Evolutionary conservation across 2,797 vertebrate genomes (phyloP).

Genomic region (Enteromius anoplus): DNA sequence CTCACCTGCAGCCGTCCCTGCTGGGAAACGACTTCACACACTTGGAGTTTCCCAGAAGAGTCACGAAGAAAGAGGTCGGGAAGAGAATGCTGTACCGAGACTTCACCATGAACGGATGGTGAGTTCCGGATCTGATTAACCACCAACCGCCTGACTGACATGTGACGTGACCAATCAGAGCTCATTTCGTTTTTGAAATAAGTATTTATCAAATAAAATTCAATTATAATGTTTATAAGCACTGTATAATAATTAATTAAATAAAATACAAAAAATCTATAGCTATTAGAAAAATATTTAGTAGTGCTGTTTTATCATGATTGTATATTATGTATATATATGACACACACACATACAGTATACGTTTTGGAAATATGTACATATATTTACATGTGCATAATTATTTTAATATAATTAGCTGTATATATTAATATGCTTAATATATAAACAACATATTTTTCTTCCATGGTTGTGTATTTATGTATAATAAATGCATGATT

Average conservation of each 20-base stretch:
- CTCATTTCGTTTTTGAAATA: not conserved
- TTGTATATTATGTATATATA: no score
- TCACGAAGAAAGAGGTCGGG: constrained; percentile 95
- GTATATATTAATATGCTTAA: no score
- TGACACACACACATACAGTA: no score
- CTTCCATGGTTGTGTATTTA: no score
- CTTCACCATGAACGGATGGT: constrained; percentile 99
- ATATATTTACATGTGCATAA: no score
- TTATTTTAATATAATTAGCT: no score
- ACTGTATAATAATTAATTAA: not conserved
- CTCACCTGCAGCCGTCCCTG: constrained; percentile 95
- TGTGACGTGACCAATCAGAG: not conserved
- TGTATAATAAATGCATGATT: no score
- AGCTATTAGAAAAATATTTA: not conserved
- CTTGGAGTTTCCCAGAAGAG: constrained; percentile 96
- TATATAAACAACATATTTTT: no score
- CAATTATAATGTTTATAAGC: not conserved
- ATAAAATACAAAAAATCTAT: not conserved
- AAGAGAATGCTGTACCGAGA: constrained; percentile 97
- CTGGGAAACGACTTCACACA: constrained; percentile 98
- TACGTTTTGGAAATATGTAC: no score
- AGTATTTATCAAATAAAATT: not conserved
- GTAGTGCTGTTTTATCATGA: no score
- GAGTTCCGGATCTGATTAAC: constrained; percentile 63
- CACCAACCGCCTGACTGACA: not conserved